phyloP scores from a whole-genome alignment of 2,797 vertebrate species.

The Glyptemys insculpta region DNA sequence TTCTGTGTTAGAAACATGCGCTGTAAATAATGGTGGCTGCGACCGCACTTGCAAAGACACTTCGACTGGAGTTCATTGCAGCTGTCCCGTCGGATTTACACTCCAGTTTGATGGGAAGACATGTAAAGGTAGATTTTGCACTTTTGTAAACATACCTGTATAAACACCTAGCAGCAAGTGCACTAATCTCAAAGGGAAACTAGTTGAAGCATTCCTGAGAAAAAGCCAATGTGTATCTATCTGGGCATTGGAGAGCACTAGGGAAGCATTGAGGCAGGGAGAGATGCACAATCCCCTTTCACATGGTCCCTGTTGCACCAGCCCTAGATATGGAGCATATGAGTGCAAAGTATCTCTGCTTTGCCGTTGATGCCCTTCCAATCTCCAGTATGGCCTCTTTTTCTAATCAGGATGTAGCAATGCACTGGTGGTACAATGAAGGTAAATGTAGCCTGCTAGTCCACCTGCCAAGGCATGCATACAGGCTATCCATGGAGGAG shows the following conservation, averaged over 20 bases:
- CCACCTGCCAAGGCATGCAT: not conserved
- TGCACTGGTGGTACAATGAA: not conserved
- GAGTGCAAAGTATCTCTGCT: not conserved
- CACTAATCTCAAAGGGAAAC: rapidly evolving
- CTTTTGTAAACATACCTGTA: rapidly evolving
- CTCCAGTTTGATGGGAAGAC: constrained; percentile 96
- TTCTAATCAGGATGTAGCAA: not conserved
- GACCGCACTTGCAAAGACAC: constrained; percentile 98
- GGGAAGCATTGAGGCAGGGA: not conserved
- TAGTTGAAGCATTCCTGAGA: not conserved
- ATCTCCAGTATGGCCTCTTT: not conserved
- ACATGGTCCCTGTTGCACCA: rapidly evolving
- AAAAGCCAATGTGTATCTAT: not conserved
- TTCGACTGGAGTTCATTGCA: constrained; percentile 98
- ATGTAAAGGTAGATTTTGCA: constrained; percentile 90
- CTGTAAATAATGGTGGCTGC: constrained; percentile 97
- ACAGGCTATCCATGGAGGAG: not conserved
- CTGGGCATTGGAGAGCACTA: not conserved
- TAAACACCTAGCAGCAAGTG: not conserved
- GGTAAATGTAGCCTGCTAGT: not conserved
- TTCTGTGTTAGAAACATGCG: constrained; percentile 91
- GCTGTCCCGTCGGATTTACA: constrained; percentile 94
- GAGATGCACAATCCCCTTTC: rapidly evolving
- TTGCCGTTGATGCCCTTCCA: not conserved
- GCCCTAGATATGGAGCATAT: not conserved